These are phyloP conservation scores for Drosophila subsilvestris DNA, from an alignment of 2,888 invertebrate genomes.

Conservation along the genomic window DNA sequence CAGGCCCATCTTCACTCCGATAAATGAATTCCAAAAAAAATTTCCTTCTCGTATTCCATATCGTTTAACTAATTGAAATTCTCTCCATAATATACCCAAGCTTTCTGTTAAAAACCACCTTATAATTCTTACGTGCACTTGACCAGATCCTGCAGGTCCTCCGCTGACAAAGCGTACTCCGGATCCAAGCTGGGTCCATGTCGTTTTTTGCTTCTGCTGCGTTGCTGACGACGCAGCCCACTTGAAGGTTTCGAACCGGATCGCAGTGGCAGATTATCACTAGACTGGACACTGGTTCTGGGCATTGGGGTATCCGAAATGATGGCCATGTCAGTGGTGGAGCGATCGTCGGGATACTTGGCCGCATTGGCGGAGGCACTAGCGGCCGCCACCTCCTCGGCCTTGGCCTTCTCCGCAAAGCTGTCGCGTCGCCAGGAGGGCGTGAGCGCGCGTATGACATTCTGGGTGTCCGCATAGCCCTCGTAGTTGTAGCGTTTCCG, in stretches of 20 bases:
- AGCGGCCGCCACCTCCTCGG: slow-evolving; percentile 46
- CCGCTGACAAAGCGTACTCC: slow-evolving; percentile 73
- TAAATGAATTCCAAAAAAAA: too few species aligned
- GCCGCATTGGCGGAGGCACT: slow-evolving; percentile 2
- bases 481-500: slow-evolving; percentile 82
- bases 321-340: slow-evolving; percentile 17
- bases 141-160: slow-evolving; percentile 80
- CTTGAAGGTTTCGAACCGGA: slow-evolving; percentile 2
- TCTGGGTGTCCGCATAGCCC: slow-evolving; percentile 79
- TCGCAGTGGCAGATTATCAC: slow-evolving; percentile 44
- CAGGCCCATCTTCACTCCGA: too few species aligned
- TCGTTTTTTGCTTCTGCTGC: slow-evolving; percentile 33
- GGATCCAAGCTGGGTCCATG: slow-evolving; percentile 47
- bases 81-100: not conserved
- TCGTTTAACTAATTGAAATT: not conserved
- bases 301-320: slow-evolving; percentile 28
- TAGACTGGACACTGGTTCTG: slow-evolving; percentile 43
- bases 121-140: slow-evolving; percentile 81
- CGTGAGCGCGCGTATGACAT: slow-evolving; percentile 74
- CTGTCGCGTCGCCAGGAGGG: slow-evolving; percentile 81
- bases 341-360: slow-evolving; percentile 48
- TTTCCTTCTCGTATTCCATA: too few species aligned
- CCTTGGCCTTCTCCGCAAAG: slow-evolving; percentile 73
- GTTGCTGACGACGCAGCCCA: slow-evolving; percentile 27
- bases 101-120: not conserved